A percentile compares a stretch with the other conserved stretches of the same genome.
phyloP scores from a whole-genome alignment of 2,888 invertebrate genomes.

The Eudemis profundana region DNA sequence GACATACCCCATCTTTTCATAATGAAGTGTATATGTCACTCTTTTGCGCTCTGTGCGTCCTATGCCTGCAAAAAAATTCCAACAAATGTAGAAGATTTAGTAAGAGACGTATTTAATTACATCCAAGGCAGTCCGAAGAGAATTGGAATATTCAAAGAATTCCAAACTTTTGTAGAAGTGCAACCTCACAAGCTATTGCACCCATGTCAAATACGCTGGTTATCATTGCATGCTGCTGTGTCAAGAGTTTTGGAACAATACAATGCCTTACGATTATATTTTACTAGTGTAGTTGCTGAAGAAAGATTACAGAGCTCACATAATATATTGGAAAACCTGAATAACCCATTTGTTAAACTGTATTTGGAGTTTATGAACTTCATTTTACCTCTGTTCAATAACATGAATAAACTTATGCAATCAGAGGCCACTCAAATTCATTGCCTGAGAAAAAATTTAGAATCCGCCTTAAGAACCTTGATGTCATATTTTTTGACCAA shows the following conservation, averaged over 20 bases:
- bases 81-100: conserved; percentile 16
- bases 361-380: conserved; percentile 13
- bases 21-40: conserved; percentile 20
- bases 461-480: conserved; percentile 14
- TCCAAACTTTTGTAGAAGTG: conserved; percentile 21
- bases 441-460: conserved; percentile 8
- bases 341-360: conserved; percentile 26
- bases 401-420: conserved; percentile 25
- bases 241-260: conserved; percentile 22
- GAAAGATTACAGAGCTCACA: conserved; percentile 6
- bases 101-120: conserved; percentile 16
- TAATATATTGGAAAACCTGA: conserved; percentile 19
- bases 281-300: conserved; percentile 9
- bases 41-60: conserved; percentile 24
- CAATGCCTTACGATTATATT: conserved; percentile 22
- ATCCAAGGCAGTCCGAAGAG: conserved; percentile 16
- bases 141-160: conserved; percentile 16
- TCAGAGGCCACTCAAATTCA: conserved; percentile 14
- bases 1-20: background rate
- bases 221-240: conserved; percentile 23
- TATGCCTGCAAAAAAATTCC: conserved; percentile 14
- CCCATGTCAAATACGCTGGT: conserved; percentile 21
- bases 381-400: conserved; percentile 19
- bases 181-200: conserved; percentile 20
- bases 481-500: background rate